A percentile compares a stretch with the other conserved stretches of the same genome.
Conservation (phyloP, 2,113 vertebrate species). For the Paramisgurnus dabryanus region DNA sequence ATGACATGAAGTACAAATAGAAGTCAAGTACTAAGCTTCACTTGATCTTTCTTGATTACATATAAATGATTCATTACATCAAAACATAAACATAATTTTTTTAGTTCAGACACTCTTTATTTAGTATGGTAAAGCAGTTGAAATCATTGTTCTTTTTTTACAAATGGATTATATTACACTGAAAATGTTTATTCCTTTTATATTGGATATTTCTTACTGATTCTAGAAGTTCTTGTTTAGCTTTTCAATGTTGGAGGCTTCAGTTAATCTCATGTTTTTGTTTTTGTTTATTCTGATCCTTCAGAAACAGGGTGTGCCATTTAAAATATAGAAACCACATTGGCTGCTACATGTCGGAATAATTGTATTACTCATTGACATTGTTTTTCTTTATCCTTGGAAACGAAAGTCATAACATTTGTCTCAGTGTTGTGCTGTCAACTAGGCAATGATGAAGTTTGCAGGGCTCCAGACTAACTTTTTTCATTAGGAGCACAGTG, state of each 20-base stretch:
- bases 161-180: neutral
- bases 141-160: neutral
- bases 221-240: neutral
- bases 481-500: too few species aligned
- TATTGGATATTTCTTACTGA: neutral
- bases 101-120: neutral
- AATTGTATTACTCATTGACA: neutral
- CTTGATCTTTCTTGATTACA: neutral
- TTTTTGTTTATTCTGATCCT: constrained; percentile 25
- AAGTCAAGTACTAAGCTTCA: neutral
- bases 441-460: constrained; percentile 16
- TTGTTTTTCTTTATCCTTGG: constrained; percentile 10
- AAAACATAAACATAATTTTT: neutral
- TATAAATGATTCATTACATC: neutral
- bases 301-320: constrained; percentile 34
- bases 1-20: neutral
- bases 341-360: constrained; percentile 28
- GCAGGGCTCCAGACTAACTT: too few species aligned
- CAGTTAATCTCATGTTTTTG: constrained; percentile 28
- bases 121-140: neutral
- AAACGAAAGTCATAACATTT: constrained; percentile 5
- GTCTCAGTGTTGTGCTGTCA: constrained; percentile 17
- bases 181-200: neutral
- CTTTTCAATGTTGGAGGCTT: neutral
- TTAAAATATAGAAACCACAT: constrained; percentile 18